Conservation (phyloP, 2,113 vertebrate genomes). For the Myiagra hebetior region DNA sequence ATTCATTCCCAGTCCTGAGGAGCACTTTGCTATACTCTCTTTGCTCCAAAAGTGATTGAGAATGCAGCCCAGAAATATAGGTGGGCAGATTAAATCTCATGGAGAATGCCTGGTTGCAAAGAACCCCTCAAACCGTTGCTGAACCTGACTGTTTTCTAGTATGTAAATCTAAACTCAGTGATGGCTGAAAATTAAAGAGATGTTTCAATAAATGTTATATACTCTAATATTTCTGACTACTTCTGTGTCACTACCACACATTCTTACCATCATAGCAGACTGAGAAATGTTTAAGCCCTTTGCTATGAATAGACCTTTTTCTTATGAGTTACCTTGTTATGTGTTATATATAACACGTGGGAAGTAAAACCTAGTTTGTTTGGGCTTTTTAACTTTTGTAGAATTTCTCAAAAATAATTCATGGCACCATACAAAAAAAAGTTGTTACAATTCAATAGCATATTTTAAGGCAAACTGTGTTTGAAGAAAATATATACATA, state of each 20-base stretch:
- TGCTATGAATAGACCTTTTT: background rate
- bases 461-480: background rate
- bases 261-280: background rate
- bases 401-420: background rate
- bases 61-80: slow-evolving; percentile 56
- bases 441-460: background rate
- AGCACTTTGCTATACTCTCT: slow-evolving; percentile 46
- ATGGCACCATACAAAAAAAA: background rate
- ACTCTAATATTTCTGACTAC: background rate
- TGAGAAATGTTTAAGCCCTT: background rate
- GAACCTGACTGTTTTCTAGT: background rate
- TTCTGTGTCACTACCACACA: background rate
- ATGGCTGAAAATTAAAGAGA: background rate
- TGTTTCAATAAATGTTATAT: background rate
- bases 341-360: background rate
- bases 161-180: background rate
- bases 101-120: background rate
- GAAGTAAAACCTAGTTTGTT: background rate
- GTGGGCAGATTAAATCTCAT: slow-evolving; percentile 36
- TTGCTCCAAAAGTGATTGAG: slow-evolving; percentile 54
- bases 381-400: background rate
- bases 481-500: background rate
- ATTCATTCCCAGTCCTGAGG: slow-evolving; percentile 63
- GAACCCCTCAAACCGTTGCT: slow-evolving; percentile 10
- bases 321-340: background rate